A percentile compares a stretch with the other conserved stretches of the same genome.
Conservation (phyloP, 2,797 vertebrate species). For the Gymnodraco acuticeps region DNA sequence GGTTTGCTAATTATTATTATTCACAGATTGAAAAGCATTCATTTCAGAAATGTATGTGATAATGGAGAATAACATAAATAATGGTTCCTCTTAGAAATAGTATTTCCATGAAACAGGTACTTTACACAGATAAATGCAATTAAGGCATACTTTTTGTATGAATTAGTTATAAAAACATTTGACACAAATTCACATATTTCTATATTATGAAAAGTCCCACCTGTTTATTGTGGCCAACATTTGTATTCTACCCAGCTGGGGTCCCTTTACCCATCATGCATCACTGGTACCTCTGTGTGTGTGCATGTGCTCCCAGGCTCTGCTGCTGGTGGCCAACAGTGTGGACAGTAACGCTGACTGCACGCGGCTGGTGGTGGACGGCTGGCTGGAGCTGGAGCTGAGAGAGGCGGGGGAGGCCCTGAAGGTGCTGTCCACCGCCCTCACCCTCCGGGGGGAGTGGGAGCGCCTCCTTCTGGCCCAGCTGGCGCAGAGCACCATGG, state of each 20-base stretch:
- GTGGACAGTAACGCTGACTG: slow-evolving; percentile 92
- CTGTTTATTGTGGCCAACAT: not conserved
- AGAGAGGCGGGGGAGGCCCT: slow-evolving; percentile 71
- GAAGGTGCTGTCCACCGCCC: slow-evolving; percentile 76
- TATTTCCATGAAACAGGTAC: not conserved
- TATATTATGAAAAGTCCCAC: not conserved
- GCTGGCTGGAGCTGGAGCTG: slow-evolving; percentile 91
- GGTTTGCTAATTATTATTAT: not conserved
- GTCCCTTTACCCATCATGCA: not conserved
- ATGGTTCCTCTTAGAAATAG: not conserved
- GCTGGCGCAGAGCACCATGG: slow-evolving; percentile 68
- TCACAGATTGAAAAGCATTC: not conserved
- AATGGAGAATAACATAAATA: not conserved
- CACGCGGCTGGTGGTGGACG: slow-evolving; percentile 88
- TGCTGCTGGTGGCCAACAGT: slow-evolving; percentile 88
- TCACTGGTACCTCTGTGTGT: not conserved
- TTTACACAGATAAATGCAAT: not conserved
- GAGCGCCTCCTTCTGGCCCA: slow-evolving; percentile 86
- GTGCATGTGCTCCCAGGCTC: slow-evolving; percentile 75
- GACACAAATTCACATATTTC: not conserved
- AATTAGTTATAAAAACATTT: not conserved
- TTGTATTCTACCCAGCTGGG: not conserved
- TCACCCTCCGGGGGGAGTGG: slow-evolving; percentile 84
- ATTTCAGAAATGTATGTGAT: not conserved
- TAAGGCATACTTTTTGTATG: not conserved